Base-by-base conservation (phyloP, 2,888 invertebrate genomes). In the Tyria jacobaeae region DNA sequence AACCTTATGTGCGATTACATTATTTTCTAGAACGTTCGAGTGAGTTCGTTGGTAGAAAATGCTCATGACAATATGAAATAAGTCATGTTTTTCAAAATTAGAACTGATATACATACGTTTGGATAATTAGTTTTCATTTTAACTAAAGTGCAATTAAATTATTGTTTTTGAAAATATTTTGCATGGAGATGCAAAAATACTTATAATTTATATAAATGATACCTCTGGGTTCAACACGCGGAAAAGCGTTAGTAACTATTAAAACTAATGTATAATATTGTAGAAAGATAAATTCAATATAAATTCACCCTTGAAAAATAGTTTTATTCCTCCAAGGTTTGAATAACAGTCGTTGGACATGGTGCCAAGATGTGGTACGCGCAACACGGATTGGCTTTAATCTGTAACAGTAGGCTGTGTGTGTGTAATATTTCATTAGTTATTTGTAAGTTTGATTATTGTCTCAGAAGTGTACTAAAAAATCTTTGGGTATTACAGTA, bases 201-300 rank as follows among this genome's bases (percentile, higher is more conserved):
- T 70, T 67, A 68, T 72, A 70, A 71, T 68, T 75, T 73, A 72
- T 70, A 56, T 53, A 69, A 64, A 62, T 66, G 64, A 47, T 73
- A 63, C 65, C 51, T 64, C 73, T 74, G 76, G 76, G 76, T 74
- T 78, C 62, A 74, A 73, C 52, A 71, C 68, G 78, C 75, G 73
- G 78, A 79, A 76, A 79, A 78, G 64, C 80, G 86, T 69, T 62
- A 61, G 57, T 63, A 70, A 75, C 65, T 80, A 82, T 84, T 87
- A 89, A 87, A 86, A 86, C 88, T 86, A 88, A 87, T 92, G 90
- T 92, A 90, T 89, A 82, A 86, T 90, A 91, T 89, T 91, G 91
- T 92, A 92, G 92, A 91, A 89, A 90, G 85, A 86, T 91, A 90
- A 90, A 90, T 82, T 91, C 89, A 91, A 91, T 92, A 92, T 90